Base-by-base conservation (phyloP, 2,113 vertebrate genomes). In the Tragelaphus buxtoni region DNA sequence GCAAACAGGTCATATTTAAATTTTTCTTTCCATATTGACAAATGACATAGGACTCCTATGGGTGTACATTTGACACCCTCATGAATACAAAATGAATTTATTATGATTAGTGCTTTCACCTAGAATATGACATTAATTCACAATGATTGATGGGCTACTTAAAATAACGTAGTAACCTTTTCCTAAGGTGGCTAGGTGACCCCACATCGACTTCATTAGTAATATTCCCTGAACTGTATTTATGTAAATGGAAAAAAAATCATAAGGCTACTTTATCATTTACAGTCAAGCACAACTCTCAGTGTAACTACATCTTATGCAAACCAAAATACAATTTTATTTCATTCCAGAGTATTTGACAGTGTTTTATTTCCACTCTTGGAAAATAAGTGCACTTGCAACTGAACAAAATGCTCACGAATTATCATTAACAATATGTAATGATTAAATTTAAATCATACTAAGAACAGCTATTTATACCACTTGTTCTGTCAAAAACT, bases 81-180 rank as follows among this genome's bases (percentile, higher is more conserved):
- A 97, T 98, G 88, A 98, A 98, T 97, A 96, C 93, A 39, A 79
- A 94, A 91, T 96, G 65, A 97, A 97, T 98, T 97, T 97, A 97
- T 98, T 98, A 97, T 98, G 95, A 97, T 97, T 89, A 93, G 63
- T 76, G 42, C 63, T 97, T 98, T 98, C 97, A 95, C 89, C 96
- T 88, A 96, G 93, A 98, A 97, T 61, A 91, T 0, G 65, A 92
- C 35, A 94, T 60, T 97, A 98, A 98, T 97, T 98, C 56, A 79
- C 94, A 96, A 90, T 97, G 94, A 98, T 93, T 98, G 76, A 98
- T 98, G 47, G 35, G 30, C 90, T 98, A 95, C 63, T 98, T 97
- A 98, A 97, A 98, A 96, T 89, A 97, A 98, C 97, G 60, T 76
- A 81, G 18, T 97, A 98, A 97, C 35, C 60, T 97, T 97, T 98